These are phyloP conservation scores for Stichodactyla mertensii DNA, from an alignment of 64 coral and sea anemone genomes.

Conservation along the genomic window DNA sequence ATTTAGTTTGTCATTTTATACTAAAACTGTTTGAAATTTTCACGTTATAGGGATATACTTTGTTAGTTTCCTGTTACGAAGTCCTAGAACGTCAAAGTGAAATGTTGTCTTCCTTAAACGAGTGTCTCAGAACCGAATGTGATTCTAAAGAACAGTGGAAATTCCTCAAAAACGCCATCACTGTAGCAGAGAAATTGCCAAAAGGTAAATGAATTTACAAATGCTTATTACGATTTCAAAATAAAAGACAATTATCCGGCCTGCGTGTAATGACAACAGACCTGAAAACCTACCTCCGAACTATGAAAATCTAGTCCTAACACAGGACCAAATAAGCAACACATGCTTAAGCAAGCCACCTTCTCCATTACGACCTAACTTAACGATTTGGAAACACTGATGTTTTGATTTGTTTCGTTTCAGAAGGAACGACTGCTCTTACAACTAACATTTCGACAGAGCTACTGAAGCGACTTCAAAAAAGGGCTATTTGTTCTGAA, in stretches of 20 bases:
- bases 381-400: too few relatives aligned
- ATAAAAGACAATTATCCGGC: background rate
- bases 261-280: too few relatives aligned
- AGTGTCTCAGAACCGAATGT: background rate
- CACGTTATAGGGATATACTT: background rate
- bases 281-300: too few relatives aligned
- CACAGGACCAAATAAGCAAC: too few relatives aligned
- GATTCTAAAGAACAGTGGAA: background rate
- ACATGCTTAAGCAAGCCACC: too few relatives aligned
- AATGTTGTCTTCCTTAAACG: background rate
- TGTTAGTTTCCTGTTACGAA: constrained; percentile 3
- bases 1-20: background rate
- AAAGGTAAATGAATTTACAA: background rate
- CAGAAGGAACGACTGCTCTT: constrained; percentile 48
- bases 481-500: constrained; percentile 19
- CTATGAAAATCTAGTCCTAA: too few relatives aligned
- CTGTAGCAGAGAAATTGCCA: background rate
- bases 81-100: background rate
- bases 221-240: background rate
- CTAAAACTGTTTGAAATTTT: background rate
- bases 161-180: background rate
- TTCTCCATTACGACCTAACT: too few relatives aligned
- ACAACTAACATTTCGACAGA: constrained; percentile 19
- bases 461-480: constrained; percentile 19
- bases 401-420: background rate